phyloP scores from a whole-genome alignment of 2,888 invertebrate genomes.

The Pardosa pseudoannulata region DNA sequence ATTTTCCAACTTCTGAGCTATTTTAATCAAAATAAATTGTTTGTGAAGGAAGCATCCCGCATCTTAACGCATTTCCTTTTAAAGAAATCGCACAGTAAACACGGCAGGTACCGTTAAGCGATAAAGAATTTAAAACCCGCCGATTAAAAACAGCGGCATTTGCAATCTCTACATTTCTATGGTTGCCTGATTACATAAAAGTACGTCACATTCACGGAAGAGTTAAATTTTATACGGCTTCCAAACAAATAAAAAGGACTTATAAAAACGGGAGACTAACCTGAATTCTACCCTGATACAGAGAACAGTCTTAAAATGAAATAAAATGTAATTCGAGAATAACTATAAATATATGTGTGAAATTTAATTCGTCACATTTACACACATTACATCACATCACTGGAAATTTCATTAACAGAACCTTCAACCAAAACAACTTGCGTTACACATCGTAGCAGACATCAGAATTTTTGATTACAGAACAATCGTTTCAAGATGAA shows the following conservation, averaged over 20 bases:
- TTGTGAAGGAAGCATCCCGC: neutral
- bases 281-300: conserved; percentile 7
- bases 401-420: neutral
- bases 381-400: neutral
- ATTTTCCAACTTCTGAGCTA: too few relatives aligned
- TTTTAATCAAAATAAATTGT: too few relatives aligned
- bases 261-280: neutral
- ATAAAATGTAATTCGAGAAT: neutral
- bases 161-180: neutral
- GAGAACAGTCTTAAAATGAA: neutral
- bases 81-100: neutral
- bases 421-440: conserved; percentile 21
- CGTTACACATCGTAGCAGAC: conserved; percentile 37
- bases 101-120: neutral
- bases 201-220: neutral
- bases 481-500: conserved; percentile 51
- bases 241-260: neutral
- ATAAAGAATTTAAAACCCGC: neutral
- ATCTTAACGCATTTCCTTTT: neutral
- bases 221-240: conserved; percentile 5
- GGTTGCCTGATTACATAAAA: neutral
- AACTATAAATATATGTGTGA: neutral
- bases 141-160: neutral
- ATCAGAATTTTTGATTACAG: conserved; percentile 51
- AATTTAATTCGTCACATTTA: neutral